A percentile compares a stretch with the other conserved stretches of the same genome.
phyloP scores from a whole-genome alignment of 30 jellyfish, hydroid and myxozoan species.

The Turritopsis dohrnii region DNA sequence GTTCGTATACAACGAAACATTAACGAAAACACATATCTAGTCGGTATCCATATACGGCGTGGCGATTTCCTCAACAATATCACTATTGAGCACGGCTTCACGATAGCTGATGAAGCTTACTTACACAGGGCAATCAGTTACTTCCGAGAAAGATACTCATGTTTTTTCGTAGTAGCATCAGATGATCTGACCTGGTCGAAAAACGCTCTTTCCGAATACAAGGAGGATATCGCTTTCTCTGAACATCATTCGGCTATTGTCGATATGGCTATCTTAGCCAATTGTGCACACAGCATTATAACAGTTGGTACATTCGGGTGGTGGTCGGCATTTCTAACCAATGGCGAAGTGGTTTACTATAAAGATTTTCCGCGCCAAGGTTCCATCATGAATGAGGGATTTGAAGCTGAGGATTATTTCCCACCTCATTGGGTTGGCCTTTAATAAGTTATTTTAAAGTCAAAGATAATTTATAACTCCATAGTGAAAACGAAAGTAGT shows the following conservation, averaged over 20 bases:
- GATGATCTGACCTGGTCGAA: constrained; percentile 5
- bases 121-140: background rate
- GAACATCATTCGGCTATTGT: background rate
- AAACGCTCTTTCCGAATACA: background rate
- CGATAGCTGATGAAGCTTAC: background rate
- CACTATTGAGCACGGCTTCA: background rate
- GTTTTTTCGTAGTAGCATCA: constrained; percentile 3
- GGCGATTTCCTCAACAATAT: background rate
- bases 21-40: background rate
- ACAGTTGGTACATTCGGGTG: constrained; percentile 25
- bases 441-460: too few relatives aligned
- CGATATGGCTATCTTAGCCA: constrained; percentile 13
- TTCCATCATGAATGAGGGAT: background rate
- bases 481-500: background rate
- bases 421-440: constrained; percentile 19
- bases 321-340: constrained; percentile 14
- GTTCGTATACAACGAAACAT: background rate
- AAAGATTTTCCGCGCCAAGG: background rate
- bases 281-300: background rate
- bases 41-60: constrained; percentile 7
- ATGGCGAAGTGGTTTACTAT: constrained; percentile 12
- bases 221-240: background rate
- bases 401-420: background rate
- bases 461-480: too few relatives aligned
- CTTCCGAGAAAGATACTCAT: background rate